Conservation (phyloP, 2,797 vertebrate species). For the Halcyon badia region DNA sequence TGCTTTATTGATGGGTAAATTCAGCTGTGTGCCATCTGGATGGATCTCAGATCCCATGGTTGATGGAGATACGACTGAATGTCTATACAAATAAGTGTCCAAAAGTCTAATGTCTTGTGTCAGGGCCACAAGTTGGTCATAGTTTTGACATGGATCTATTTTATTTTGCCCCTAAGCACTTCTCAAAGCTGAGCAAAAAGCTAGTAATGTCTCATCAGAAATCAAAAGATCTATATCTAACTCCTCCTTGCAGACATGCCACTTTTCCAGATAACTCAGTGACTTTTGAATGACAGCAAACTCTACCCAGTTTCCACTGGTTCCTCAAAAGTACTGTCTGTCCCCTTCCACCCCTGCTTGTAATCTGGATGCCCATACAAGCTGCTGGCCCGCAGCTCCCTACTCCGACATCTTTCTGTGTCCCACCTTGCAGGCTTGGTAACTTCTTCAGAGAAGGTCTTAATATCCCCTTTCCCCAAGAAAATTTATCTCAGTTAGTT, state of each 20-base stretch:
- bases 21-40: slow-evolving; percentile 10
- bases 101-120: background rate
- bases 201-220: background rate
- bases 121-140: background rate
- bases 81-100: background rate
- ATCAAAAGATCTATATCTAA: background rate
- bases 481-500: background rate
- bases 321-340: background rate
- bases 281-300: background rate
- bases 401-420: background rate
- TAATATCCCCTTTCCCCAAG: background rate
- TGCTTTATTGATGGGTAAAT: background rate
- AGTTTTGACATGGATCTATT: background rate
- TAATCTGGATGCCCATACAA: background rate
- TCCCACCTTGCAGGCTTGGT: background rate
- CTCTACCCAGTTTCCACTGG: background rate
- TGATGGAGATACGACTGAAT: background rate
- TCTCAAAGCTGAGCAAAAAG: background rate
- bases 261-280: background rate
- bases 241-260: background rate
- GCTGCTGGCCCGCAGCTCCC: background rate
- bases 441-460: background rate
- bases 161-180: background rate
- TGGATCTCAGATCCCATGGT: background rate
- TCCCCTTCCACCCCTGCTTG: background rate